Conservation (phyloP, 2,797 vertebrate species). For the Chiroxiphia lanceolata region DNA sequence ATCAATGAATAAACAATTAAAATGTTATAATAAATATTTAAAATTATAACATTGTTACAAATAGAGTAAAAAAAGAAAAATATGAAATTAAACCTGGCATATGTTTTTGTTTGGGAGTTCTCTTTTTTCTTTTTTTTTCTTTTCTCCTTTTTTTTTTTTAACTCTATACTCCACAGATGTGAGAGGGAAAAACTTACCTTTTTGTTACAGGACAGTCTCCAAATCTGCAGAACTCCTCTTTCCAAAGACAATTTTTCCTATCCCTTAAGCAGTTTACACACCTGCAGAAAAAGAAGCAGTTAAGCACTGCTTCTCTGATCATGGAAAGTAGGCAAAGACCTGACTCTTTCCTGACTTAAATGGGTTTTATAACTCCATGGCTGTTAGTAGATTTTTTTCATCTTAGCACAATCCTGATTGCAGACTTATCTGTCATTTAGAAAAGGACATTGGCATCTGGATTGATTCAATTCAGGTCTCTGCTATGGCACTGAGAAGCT, state of each 20-base stretch:
- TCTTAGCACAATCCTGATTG: not conserved
- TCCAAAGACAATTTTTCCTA: not conserved
- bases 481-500: not conserved
- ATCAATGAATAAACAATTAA: not conserved
- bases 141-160: not conserved
- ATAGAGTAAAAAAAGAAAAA: not conserved
- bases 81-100: not conserved
- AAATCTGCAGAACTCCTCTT: not conserved
- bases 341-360: not conserved
- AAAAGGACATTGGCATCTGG: not conserved
- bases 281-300: not conserved
- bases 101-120: not conserved
- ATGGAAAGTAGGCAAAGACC: not conserved
- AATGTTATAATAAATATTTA: conserved; percentile 1
- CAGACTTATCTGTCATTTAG: conserved; percentile 1
- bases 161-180: not conserved
- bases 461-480: not conserved
- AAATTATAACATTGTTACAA: not conserved
- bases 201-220: not conserved
- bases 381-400: not conserved
- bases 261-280: not conserved
- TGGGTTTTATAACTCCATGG: not conserved
- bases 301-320: not conserved
- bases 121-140: not conserved
- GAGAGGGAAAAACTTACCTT: not conserved